Base-by-base conservation (phyloP, 2,113 vertebrate genomes). In the Gopherus evgoodei region DNA sequence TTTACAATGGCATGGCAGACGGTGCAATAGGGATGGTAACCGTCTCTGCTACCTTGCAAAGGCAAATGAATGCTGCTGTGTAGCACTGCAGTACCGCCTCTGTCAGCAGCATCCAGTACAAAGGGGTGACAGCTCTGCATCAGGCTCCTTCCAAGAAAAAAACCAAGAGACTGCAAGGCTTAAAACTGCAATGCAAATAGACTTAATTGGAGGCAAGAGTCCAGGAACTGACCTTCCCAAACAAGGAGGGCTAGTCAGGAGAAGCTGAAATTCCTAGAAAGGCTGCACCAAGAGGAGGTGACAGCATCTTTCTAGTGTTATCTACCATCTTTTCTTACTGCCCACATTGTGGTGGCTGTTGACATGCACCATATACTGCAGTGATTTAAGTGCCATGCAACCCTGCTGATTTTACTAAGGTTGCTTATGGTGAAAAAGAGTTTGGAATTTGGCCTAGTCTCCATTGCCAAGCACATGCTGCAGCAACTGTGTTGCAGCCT, bases 381-480 rank as follows among this genome's bases (percentile, higher is more conserved):
- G 38, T 24, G 21, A 75, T 25, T 75, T 75, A 75, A 38, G 22
- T 42, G 31, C 72, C 7, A 75, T 75, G 72, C 21, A 42, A 75
- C 38, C n/a, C 21, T 8, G 3, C 10, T 42, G 38, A 44, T 75
- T 75, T 75, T 75, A 44, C 24, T 75, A 44, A 75, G 72, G 38
- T 44, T 22, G 17, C 21, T 75, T 75, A 38, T 38, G 11, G 72
- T 72, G 65, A 38, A 72, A 72, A 75, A 35, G 3, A 76, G 9
- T 3, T 35, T 8, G 1, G 16, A 16, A 91, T 95, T 83, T 17
- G 11, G 22, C 54, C 25, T 69, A 29, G 85, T 24, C 49, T 72
- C 9, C 1, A 13, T 35, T 72, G 4, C 11, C 57, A 91, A 86
- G 35, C 17, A 31, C 2, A 0, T 2, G 3, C 3, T 9, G n/a